A percentile compares a stretch with the other conserved stretches of the same genome.
These are phyloP conservation scores for Myotis planiceps DNA, from an alignment of 2,797 vertebrate species.

Conservation along the genomic window DNA sequence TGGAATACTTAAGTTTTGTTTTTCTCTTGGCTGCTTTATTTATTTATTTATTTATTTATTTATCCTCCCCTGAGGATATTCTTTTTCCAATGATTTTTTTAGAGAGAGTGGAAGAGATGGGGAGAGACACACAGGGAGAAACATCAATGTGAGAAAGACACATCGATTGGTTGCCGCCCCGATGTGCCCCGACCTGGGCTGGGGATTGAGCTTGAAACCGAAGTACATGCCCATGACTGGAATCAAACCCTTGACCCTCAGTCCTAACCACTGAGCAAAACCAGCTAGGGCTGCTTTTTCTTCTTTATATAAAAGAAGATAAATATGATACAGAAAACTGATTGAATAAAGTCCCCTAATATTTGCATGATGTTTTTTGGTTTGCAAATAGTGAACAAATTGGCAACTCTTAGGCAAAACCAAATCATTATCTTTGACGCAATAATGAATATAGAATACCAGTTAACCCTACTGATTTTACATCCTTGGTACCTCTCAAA, in stretches of 20 bases:
- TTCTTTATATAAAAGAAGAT: conserved; percentile 31
- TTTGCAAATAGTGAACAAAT: conserved; percentile 32
- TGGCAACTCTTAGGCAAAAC: conserved; percentile 20
- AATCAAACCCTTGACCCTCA: background rate
- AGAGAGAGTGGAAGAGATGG: background rate
- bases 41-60: too few species aligned
- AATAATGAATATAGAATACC: background rate
- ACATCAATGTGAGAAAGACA: background rate
- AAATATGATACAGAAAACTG: background rate
- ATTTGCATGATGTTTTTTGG: conserved; percentile 24
- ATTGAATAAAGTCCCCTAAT: background rate
- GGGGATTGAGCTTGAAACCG: background rate
- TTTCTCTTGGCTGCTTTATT: conserved; percentile 20
- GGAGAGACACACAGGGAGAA: background rate
- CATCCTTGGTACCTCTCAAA: background rate
- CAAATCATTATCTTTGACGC: background rate
- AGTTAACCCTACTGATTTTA: background rate
- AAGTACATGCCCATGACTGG: background rate
- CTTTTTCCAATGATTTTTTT: background rate
- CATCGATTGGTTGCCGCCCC: background rate
- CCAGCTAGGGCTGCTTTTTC: background rate
- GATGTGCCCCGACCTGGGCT: too few species aligned
- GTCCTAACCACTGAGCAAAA: background rate
- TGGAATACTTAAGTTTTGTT: conserved; percentile 36
- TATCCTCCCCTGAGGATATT: background rate